phyloP scores from a whole-genome alignment of 2,888 invertebrate genomes.

The Platynereis dumerilii region DNA sequence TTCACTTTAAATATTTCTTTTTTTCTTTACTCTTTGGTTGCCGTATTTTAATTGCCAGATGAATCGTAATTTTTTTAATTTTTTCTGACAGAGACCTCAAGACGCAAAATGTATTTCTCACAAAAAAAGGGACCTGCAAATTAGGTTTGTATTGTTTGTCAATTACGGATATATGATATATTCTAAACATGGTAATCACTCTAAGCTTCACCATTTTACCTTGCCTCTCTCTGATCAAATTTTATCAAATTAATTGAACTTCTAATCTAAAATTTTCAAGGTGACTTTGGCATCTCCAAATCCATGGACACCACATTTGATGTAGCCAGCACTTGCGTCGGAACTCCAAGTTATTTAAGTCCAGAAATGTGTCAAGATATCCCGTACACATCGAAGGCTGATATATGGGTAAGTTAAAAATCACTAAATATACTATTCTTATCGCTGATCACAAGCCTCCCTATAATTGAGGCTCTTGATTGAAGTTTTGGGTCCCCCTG shows the following conservation, averaged over 20 bases:
- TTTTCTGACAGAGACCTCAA: conserved; percentile 58
- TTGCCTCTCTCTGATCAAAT: no score
- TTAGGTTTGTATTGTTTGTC: conserved; percentile 22
- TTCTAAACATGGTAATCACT: no score
- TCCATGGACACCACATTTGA: conserved; percentile 57
- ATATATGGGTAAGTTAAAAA: conserved; percentile 58
- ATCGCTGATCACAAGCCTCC: no score
- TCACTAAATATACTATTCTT: no score
- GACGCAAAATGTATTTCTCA: conserved; percentile 59
- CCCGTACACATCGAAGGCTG: conserved; percentile 61
- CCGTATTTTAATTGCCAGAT: no score
- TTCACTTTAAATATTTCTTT: no score
- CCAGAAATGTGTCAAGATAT: conserved; percentile 62
- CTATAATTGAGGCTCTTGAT: no score
- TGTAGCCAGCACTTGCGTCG: conserved; percentile 58
- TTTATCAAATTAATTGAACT: no score
- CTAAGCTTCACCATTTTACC: no score
- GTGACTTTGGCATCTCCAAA: conserved; percentile 62
- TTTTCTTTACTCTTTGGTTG: no score
- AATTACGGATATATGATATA: no score
- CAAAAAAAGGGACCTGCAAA: conserved; percentile 52
- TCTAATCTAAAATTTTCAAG: conserved; percentile 35
- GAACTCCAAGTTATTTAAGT: conserved; percentile 60
- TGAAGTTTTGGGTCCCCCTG: no score
- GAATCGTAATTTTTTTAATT: conserved; percentile 1